A percentile compares a stretch with the other conserved stretches of the same genome.
Evolutionary conservation across 2,888 invertebrate species (phyloP).

Genomic region (Thyatira batis): DNA sequence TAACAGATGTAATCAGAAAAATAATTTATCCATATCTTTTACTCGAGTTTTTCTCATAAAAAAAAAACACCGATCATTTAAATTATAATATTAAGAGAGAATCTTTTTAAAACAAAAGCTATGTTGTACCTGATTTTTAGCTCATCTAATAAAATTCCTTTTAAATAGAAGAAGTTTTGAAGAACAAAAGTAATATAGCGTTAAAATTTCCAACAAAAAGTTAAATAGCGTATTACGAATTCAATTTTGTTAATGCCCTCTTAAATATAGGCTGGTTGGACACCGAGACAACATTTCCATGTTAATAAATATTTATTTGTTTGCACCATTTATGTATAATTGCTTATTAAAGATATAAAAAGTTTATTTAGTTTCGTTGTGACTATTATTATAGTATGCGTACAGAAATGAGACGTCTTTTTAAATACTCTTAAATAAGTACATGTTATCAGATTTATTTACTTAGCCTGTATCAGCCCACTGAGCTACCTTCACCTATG

Average conservation of each 20-base stretch:
- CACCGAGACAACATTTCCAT: too few species aligned
- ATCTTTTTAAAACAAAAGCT: constrained; percentile 42
- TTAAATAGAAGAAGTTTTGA: constrained; percentile 66
- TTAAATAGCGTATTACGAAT: constrained; percentile 75
- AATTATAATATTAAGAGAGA: constrained; percentile 52
- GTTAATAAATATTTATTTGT: too few species aligned
- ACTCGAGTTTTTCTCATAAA: constrained; percentile 9
- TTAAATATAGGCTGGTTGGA: constrained; percentile 37
- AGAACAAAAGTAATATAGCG: constrained; percentile 64
- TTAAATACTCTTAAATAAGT: too few species aligned
- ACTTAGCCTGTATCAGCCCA: too few species aligned
- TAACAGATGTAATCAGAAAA: not conserved
- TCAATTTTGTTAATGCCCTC: constrained; percentile 67
- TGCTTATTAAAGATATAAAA: too few species aligned
- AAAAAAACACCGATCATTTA: constrained; percentile 48
- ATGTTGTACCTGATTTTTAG: constrained; percentile 47
- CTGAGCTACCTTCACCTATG: too few species aligned
- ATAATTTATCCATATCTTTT: constrained; percentile 6
- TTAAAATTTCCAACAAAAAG: constrained; percentile 62
- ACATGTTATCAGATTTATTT: too few species aligned
- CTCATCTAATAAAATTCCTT: constrained; percentile 59
- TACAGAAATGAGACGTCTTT: too few species aligned
- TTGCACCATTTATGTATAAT: too few species aligned
- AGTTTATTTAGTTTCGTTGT: too few species aligned
- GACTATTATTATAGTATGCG: too few species aligned